A percentile compares a stretch with the other conserved stretches of the same genome.
phyloP scores from a whole-genome alignment of 2,797 vertebrate genomes.

The Molossus molossus region DNA sequence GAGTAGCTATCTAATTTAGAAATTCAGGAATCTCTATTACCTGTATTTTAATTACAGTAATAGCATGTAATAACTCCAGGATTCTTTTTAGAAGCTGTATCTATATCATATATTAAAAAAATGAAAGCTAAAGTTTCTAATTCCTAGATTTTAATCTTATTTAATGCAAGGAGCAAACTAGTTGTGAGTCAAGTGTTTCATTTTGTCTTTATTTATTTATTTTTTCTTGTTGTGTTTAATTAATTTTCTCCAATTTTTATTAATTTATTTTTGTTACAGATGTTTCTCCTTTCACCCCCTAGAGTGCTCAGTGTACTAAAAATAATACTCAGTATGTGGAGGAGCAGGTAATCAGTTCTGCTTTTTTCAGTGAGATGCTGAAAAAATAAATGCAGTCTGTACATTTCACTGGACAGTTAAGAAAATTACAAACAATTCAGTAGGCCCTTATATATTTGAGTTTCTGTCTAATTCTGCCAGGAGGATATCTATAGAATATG shows the following conservation, averaged over 20 bases:
- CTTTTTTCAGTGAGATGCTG: slow-evolving; percentile 11
- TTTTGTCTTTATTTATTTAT: not conserved
- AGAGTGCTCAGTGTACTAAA: not conserved
- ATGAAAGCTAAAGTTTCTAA: not conserved
- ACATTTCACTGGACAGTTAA: slow-evolving; percentile 24
- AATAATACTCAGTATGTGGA: not conserved
- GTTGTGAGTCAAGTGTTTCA: slow-evolving; percentile 1
- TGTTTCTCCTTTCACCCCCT: not conserved
- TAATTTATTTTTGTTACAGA: no score
- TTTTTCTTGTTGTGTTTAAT: no score
- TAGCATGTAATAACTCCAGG: not conserved
- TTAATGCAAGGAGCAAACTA: slow-evolving; percentile 55
- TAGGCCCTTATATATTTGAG: not conserved
- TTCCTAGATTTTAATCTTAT: slow-evolving; percentile 41
- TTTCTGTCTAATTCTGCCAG: slow-evolving; percentile 11
- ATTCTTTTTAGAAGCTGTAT: slow-evolving; percentile 17
- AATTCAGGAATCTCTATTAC: not conserved
- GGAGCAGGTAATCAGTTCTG: not conserved
- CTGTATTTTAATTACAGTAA: slow-evolving; percentile 31
- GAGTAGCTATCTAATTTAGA: slow-evolving; percentile 11
- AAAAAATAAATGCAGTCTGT: slow-evolving; percentile 30
- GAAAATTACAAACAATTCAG: slow-evolving; percentile 32
- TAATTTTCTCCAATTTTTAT: no score
- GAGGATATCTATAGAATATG: not conserved
- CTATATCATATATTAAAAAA: not conserved